Conservation (phyloP, 2,888 invertebrate genomes). For the Lithophane semibrunnea region DNA sequence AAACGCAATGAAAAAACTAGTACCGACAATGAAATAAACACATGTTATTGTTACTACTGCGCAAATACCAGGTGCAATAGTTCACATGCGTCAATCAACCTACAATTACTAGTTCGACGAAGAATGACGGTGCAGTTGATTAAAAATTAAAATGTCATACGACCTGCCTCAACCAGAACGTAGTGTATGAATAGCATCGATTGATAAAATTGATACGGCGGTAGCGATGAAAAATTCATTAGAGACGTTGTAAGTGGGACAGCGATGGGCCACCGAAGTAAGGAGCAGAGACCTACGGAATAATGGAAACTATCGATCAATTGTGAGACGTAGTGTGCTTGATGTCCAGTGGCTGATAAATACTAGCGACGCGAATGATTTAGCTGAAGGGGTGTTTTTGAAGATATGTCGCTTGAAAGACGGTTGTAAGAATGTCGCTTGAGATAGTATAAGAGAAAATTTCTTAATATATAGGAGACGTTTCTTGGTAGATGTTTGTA, state of each 20-base stretch:
- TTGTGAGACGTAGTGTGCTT: conserved; percentile 31
- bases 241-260: conserved; percentile 44
- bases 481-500: background rate
- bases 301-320: conserved; percentile 42
- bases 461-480: background rate
- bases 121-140: conserved; percentile 38
- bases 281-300: conserved; percentile 33
- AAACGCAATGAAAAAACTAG: conserved; percentile 6
- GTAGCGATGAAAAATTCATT: conserved; percentile 59
- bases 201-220: conserved; percentile 50
- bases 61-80: conserved; percentile 31
- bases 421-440: background rate
- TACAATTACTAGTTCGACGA: conserved; percentile 35
- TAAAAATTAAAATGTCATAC: conserved; percentile 43
- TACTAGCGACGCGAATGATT: conserved; percentile 9
- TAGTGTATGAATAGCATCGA: conserved; percentile 22
- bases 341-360: conserved; percentile 5
- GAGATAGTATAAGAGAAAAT: background rate
- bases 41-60: conserved; percentile 5
- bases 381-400: background rate
- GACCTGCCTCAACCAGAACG: conserved; percentile 54
- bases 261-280: conserved; percentile 42
- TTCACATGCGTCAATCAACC: conserved; percentile 33
- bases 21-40: conserved; percentile 23
- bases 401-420: background rate